Base-by-base conservation (phyloP, 2,113 vertebrate genomes). In the Azemiops feae region DNA sequence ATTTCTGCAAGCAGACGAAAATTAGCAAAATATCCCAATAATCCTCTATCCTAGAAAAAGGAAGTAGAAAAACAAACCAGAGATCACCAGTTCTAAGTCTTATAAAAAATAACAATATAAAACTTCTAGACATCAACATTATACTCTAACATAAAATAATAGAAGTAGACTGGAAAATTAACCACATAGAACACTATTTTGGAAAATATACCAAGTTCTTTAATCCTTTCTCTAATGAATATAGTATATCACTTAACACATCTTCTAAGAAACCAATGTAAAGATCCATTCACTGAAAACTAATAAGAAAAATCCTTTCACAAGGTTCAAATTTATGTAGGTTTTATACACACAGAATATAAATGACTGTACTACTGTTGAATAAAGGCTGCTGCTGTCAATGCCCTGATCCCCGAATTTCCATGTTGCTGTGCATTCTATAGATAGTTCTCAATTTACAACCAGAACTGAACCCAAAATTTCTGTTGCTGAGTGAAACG, bases 1-100 rank as follows among this genome's bases (percentile, higher is more conserved):
- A 99, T 98, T 97, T 99, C 99, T 86, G 99, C 99, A 89, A 99
- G 98, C 96, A 99, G 98, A 94, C 99, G 99, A 97, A 99, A 99
- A 98, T 99, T 99, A 95, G 98, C 99, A 97, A 99, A 96, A 97
- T 99, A 99, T 95, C 97, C 98, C 98, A 99, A 98, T 95, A 98
- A 96, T 97, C 99, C 98, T 95, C 97, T 92, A 85, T 94, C 98
- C 99, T 99, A 97, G 69, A 14, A 92, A 97, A 96, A 96, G 95
- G 47, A 97, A 94, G 94, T 87, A 53, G 93, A 93, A 89, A 93
- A 30, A 91, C 34, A 89, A 20, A 93, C 96, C 85, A 96, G 60
- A 30, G 43, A 85, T 0, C 53, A 86, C 8, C 39, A 54, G 18
- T 86, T 57, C 6, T 50, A 89, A 90, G 85, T 52, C 39, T 90